Evolutionary conservation across 2,113 vertebrate genomes (phyloP).

Genomic region (Podarcis muralis): DNA sequence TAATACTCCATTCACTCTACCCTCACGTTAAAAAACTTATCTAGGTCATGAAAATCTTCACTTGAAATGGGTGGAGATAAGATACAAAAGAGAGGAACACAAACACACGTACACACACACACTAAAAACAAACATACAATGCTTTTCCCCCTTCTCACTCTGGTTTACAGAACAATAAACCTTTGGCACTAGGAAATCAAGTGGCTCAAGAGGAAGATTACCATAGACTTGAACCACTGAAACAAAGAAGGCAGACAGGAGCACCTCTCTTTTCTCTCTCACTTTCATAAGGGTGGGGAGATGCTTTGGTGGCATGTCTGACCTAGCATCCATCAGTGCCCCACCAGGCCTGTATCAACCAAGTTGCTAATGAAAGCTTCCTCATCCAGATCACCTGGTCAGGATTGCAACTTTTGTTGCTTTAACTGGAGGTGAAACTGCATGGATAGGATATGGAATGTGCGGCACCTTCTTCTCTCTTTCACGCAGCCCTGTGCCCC

Average conservation of each 20-base stretch:
- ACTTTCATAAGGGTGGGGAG: neutral
- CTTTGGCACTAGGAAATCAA: constrained; percentile 18
- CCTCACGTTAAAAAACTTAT: constrained; percentile 32
- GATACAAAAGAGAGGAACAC: neutral
- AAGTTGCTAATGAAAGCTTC: neutral
- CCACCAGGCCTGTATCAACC: neutral
- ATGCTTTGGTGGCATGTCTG: neutral
- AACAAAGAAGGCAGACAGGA: constrained; percentile 1
- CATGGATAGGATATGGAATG: neutral
- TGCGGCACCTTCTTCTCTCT: neutral
- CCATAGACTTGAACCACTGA: neutral
- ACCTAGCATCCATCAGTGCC: neutral
- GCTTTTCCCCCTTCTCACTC: neutral
- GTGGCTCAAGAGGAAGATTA: neutral
- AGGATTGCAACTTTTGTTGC: neutral
- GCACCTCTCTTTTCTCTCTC: neutral
- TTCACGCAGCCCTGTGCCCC: neutral
- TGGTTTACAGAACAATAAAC: neutral
- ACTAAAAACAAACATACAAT: neutral
- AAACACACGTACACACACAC: neutral
- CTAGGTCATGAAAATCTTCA: constrained; percentile 10
- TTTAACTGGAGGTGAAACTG: neutral
- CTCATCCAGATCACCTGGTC: neutral
- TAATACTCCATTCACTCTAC: constrained; percentile 6
- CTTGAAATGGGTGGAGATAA: constrained; percentile 55